Evolutionary conservation across 2,113 vertebrate genomes (phyloP), one percentile per base, ranked within the genome.

Genomic region (Falco punctatus): DNA sequence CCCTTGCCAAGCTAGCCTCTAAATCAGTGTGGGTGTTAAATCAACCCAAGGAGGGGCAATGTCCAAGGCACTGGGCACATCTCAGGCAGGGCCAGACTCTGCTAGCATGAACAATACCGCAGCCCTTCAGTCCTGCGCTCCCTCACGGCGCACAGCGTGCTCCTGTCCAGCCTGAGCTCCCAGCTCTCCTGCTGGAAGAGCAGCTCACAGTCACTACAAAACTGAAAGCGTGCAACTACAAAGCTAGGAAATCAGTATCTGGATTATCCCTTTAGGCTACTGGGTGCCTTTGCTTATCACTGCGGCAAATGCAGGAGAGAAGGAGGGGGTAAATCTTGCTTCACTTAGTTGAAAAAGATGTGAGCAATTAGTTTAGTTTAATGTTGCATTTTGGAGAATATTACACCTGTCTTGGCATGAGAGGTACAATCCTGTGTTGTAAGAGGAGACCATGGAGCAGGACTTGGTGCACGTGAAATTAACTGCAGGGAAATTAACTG

Each of bases 231-330:
- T 72, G 33, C 57, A 88, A 44, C 69, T 71, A 65, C 54, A 73
- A 91, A 94, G 80, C 42, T 23, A 32, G 69, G 61, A 67, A 92
- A 90, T 83, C 20, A 74, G 42, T 78, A 79, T 65, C 62, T 70
- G 59, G 59, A 80, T 61, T 83, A 92, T 78, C 62, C 75, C 91
- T 86, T 40, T 54, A 93, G 86, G 86, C n/a, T 93, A 33, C 86
- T 62, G 58, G 32, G 13, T 64, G 62, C 38, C 66, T 90, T 86
- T 73, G 62, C 62, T 89, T 93, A 94, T 54, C 51, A 32, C 79
- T 75, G 79, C 74, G 74, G 57, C 73, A 91, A 96, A 74, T 40
- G 54, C 49, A 83, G 40, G 35, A 73, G 8, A 46, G 90, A 84
- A 70, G 20, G 42, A 78, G 24, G 28, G 17, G 33, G 38, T 57